These are phyloP conservation scores for Drosophila pachea DNA, from an alignment of 1,140 invertebrate genomes.

Conservation along the genomic window DNA sequence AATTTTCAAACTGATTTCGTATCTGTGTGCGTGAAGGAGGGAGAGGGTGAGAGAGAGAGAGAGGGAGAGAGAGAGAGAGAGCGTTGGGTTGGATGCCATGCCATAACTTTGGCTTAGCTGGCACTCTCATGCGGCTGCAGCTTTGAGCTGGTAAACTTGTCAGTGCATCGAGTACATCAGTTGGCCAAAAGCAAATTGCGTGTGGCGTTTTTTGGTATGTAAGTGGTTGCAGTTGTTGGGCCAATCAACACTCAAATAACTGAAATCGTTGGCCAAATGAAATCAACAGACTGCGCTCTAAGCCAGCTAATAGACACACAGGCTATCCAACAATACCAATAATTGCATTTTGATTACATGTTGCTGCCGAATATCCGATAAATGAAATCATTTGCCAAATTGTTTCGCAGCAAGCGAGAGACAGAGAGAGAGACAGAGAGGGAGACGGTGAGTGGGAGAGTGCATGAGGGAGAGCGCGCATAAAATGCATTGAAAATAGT, in stretches of 20 bases:
- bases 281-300: slow-evolving; percentile 31
- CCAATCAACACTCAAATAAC: slow-evolving; percentile 35
- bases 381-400: background rate
- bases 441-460: no score
- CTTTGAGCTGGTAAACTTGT: slow-evolving; percentile 20
- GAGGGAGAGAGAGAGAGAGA: background rate
- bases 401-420: no score
- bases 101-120: slow-evolving; percentile 69
- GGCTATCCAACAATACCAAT: slow-evolving; percentile 19
- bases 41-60: no score
- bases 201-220: slow-evolving; percentile 31
- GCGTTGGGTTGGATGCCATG: slow-evolving; percentile 55
- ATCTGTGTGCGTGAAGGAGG: slow-evolving; percentile 29
- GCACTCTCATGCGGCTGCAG: background rate
- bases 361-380: background rate
- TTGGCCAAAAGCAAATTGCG: slow-evolving; percentile 41
- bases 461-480: background rate
- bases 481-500: background rate
- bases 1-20: slow-evolving; percentile 73
- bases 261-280: slow-evolving; percentile 36
- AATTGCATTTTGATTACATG: slow-evolving; percentile 16
- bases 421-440: no score
- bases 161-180: slow-evolving; percentile 28
- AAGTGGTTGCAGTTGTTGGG: slow-evolving; percentile 14
- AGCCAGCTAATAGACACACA: slow-evolving; percentile 22